Percentiles rank a stretch among this genome's conserved stretches.
Evolutionary conservation across 2,113 vertebrate species (phyloP).

Genomic region (Lagopus leucura): DNA sequence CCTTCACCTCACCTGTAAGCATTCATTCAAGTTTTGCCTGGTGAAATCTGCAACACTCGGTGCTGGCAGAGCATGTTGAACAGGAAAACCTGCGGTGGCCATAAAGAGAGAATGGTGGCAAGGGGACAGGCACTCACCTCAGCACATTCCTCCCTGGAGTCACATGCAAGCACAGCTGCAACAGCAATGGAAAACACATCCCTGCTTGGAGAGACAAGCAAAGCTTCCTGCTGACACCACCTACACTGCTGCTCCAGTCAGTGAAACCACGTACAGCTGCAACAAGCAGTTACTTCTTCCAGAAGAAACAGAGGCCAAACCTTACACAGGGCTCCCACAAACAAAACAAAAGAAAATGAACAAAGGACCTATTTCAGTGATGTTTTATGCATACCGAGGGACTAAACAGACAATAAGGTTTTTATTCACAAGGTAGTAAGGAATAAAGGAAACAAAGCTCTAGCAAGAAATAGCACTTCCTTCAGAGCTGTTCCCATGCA

Average conservation of each 20-base stretch:
- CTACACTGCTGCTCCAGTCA: background rate
- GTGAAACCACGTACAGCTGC: rapidly evolving
- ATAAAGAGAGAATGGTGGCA: background rate
- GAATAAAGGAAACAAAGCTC: background rate
- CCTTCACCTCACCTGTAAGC: background rate
- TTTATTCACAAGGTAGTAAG: conserved; percentile 52
- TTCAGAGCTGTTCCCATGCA: background rate
- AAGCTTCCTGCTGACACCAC: conserved; percentile 37
- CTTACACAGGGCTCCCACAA: conserved; percentile 47
- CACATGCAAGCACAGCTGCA: background rate
- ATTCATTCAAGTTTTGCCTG: rapidly evolving
- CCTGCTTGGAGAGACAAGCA: background rate
- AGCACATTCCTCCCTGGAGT: background rate
- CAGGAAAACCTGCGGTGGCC: too few relatives aligned
- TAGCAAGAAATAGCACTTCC: background rate
- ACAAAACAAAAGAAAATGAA: conserved; percentile 33
- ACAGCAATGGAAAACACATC: background rate
- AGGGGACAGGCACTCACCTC: background rate
- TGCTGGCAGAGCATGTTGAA: rapidly evolving
- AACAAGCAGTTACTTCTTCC: conserved; percentile 2
- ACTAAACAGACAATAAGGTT: conserved; percentile 40
- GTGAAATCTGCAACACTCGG: rapidly evolving
- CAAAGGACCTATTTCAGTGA: conserved; percentile 34
- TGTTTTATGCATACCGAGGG: conserved; percentile 48
- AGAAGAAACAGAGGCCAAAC: conserved; percentile 44